Evolutionary conservation across 2,113 vertebrate genomes (phyloP), one percentile per base, ranked within the genome.

Genomic region (Odontophorus gujanensis): DNA sequence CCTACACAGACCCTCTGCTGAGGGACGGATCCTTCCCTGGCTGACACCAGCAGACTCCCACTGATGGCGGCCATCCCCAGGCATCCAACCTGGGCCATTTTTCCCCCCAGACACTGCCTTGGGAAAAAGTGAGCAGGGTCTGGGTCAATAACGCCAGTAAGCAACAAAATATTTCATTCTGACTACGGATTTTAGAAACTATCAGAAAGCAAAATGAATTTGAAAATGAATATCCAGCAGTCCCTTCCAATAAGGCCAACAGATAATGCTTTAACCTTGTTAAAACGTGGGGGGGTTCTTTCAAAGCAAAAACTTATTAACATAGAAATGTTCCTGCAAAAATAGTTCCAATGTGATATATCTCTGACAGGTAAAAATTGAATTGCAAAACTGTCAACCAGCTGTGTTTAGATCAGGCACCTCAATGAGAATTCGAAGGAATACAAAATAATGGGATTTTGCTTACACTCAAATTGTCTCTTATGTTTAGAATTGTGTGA

Each of bases 1-100:
- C 95, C 95, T 68, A 96, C 95, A 90, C 93, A 91, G 88, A 62
- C 81, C 85, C 59, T 21, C 93, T 96, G 88, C 66, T 26, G 9
- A 10, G 68, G 90, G 93, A 68, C 57, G n/a, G 87, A 95, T 95
- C 85, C 93, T 95, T 95, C 87, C 76, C 82, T 5, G 55, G 30
- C 80, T 86, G 83, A 28, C 89, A 86, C 80, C 83, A 61, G 57
- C 51, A 38, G 13, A 65, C n/a, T 69, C 77, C 30, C 0, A 1
- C 75, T 19, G 79, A 11, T 40, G 76, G 1, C 2, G 18, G 16
- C 9, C 66, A 21, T 50, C 81, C 25, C 9, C 0, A 2, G 55
- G 71, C 40, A 48, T 32, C 55, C 55, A 5, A 53, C 51, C 51
- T 30, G 26, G 51, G 51, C 51, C 51, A 53, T 53, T 53, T 53